A percentile compares a stretch with the other conserved stretches of the same genome.
These are phyloP conservation scores for Ameiurus melas DNA, from an alignment of 2,113 vertebrate species.

Conservation along the genomic window DNA sequence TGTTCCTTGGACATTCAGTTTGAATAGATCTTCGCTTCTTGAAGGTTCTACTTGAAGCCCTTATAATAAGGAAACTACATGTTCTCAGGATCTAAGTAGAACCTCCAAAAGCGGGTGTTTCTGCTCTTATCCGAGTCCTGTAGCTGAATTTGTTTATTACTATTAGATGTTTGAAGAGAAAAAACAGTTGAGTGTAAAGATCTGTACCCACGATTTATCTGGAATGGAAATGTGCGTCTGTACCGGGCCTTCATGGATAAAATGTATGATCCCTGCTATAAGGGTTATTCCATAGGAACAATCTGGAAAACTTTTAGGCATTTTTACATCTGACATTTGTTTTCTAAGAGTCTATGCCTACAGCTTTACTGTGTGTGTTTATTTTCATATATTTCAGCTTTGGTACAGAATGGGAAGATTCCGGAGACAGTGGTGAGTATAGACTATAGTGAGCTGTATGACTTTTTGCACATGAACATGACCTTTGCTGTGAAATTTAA, in stretches of 20 bases:
- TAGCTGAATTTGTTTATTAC: not conserved
- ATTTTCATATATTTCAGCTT: not conserved
- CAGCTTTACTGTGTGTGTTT: not conserved
- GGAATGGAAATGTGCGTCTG: not conserved
- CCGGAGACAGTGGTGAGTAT: not conserved
- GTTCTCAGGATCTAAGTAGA: not conserved
- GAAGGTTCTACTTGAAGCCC: not conserved
- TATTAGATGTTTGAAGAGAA: not conserved
- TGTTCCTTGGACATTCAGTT: not conserved
- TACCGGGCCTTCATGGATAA: not conserved
- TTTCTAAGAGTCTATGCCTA: not conserved
- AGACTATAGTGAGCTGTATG: not conserved
- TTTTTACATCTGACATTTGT: not conserved
- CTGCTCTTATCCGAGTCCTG: not conserved
- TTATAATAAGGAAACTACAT: not conserved
- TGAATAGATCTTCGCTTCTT: not conserved
- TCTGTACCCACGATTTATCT: not conserved
- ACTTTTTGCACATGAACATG: not conserved
- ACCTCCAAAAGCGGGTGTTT: not conserved
- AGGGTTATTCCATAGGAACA: not conserved
- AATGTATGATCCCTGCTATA: not conserved
- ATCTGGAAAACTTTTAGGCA: not conserved
- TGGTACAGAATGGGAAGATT: constrained; percentile 15
- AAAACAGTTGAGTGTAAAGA: not conserved
- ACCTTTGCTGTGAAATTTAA: not conserved